Evolutionary conservation across 2,888 invertebrate species (phyloP).

Genomic region (Metalampra italica): DNA sequence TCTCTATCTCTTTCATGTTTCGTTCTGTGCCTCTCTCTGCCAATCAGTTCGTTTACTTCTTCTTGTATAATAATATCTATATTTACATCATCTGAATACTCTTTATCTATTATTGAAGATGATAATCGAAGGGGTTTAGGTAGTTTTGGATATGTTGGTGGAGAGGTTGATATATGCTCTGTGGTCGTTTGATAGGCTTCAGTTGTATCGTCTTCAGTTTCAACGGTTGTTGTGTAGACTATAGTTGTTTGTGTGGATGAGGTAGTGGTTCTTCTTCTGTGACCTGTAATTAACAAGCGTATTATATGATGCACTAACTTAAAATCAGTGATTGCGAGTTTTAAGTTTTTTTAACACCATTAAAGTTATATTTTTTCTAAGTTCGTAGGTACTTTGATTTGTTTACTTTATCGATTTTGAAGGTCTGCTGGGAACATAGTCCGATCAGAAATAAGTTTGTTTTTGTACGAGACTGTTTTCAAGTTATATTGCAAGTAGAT

Average conservation of each 20-base stretch:
- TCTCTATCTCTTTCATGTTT: conserved; percentile 55
- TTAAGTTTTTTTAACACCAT: too few species aligned
- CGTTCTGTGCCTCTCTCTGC: conserved; percentile 43
- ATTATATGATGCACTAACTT: background rate
- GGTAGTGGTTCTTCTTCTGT: conserved; percentile 71
- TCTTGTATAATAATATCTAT: conserved; percentile 58
- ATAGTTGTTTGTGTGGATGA: conserved; percentile 49
- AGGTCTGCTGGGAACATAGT: too few species aligned
- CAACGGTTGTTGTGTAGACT: conserved; percentile 40
- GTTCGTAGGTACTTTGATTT: too few species aligned
- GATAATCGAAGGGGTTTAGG: conserved; percentile 61
- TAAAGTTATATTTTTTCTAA: too few species aligned
- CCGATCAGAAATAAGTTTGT: too few species aligned
- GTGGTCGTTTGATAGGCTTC: conserved; percentile 42
- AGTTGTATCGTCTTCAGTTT: conserved; percentile 41
- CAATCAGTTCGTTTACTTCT: conserved; percentile 39
- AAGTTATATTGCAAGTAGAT: too few species aligned
- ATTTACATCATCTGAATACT: conserved; percentile 59
- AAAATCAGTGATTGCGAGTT: too few species aligned
- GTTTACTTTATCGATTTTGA: too few species aligned
- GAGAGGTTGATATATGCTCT: conserved; percentile 36
- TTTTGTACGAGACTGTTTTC: too few species aligned
- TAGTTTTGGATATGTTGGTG: conserved; percentile 50
- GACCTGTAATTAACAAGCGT: conserved; percentile 41
- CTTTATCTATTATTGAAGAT: conserved; percentile 45